Percentiles rank a stretch among this genome's conserved stretches.
These are phyloP conservation scores for Saguinus midas DNA, from an alignment of 2,113 vertebrate genomes.

Conservation along the genomic window DNA sequence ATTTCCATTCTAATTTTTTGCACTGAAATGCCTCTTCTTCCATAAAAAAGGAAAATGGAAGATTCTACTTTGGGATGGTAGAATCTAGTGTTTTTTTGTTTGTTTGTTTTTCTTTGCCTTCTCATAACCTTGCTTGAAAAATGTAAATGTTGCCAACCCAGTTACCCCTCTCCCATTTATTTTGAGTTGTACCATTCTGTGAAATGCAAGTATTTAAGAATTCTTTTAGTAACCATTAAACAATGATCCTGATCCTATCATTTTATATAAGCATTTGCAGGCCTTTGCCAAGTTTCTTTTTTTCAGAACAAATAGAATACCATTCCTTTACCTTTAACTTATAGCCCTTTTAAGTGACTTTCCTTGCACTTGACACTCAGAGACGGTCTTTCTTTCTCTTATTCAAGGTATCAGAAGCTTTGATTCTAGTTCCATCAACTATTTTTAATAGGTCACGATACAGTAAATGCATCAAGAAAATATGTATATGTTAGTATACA, in stretches of 20 bases:
- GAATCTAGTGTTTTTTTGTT: not conserved
- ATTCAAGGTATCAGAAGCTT: not conserved
- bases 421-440: not conserved
- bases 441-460: not conserved
- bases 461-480: not conserved
- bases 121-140: not conserved
- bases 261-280: not conserved
- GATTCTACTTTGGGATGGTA: not conserved
- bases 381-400: not conserved
- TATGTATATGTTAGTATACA: not conserved
- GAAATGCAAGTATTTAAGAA: not conserved
- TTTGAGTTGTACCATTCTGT: not conserved
- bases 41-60: not conserved
- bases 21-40: not conserved
- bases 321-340: not conserved
- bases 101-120: not conserved
- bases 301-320: not conserved
- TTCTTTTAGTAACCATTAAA: not conserved
- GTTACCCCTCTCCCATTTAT: not conserved
- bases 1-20: not conserved
- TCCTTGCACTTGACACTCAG: accelerated
- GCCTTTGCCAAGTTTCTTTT: not conserved
- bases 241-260: not conserved
- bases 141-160: not conserved
- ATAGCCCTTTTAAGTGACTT: not conserved